Evolutionary conservation across 2,797 vertebrate species (phyloP), one percentile per base, ranked within the genome.

Genomic region (Silurus aristotelis): DNA sequence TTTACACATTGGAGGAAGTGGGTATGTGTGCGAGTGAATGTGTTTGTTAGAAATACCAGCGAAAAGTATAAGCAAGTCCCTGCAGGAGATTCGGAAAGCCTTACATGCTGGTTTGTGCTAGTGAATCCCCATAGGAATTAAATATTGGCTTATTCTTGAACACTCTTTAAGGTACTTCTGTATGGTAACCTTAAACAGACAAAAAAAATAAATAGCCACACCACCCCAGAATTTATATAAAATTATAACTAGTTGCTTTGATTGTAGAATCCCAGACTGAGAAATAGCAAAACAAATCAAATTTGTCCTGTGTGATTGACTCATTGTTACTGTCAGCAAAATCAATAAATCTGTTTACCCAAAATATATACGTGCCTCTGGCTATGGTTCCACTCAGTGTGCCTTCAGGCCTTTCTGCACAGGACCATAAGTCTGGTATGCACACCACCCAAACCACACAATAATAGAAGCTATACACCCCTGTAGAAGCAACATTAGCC

Each of bases 401-500:
- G 83, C 25, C 89, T 93, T 90, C 0, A 91, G 88, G 64, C 90
- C 89, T 64, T 94, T 92, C 75, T 91, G 89, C 88, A 93, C 78
- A 0, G 92, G 89, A 9, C 89, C 90, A 9, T 93, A 92, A 83
- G 94, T 94, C 38, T 84, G 63, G 90, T 91, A 93, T 73, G 95
- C 94, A 0, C 6, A 82, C 93, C 94, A 93, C 72, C 94, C 94
- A 87, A 95, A 96, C 89, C 91, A 92, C 55, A 79, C 60, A 48
- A 96, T 95, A 87, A 96, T 92, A 84, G 93, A 92, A 64, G 95
- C 84, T 46, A 96, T 96, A 90, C 93, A 93, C 60, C 92, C 92
- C 91, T 96, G 95, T n/a, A 96, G 92, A 58, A 94, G 75, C 72
- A 96, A 82, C 95, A 96, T 95, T 79, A 96, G 92, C 0, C 96